Conservation (phyloP, 2,797 vertebrate species). For the Argya squamiceps region DNA sequence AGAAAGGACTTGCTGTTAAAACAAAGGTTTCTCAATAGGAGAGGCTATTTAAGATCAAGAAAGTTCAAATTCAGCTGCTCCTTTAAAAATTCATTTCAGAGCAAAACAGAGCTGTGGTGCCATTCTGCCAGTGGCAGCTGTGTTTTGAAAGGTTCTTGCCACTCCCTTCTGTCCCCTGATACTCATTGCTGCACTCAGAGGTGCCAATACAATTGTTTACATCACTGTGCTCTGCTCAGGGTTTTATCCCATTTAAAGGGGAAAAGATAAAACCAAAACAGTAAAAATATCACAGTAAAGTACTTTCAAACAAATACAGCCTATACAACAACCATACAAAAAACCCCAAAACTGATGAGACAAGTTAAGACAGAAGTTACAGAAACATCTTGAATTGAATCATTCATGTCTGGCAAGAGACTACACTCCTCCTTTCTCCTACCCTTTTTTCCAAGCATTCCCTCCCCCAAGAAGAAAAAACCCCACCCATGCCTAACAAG, state of each 20-base stretch:
- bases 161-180: not conserved
- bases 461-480: not conserved
- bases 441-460: not conserved
- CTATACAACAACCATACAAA: not conserved
- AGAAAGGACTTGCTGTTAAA: not conserved
- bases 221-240: not conserved
- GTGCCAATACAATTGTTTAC: slow-evolving; percentile 7
- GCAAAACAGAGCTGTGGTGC: not conserved
- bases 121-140: not conserved
- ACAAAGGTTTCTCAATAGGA: not conserved
- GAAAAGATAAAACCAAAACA: not conserved
- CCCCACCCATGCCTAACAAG: not conserved
- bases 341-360: not conserved
- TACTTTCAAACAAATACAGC: not conserved
- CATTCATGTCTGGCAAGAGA: not conserved
- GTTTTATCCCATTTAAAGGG: not conserved
- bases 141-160: slow-evolving; percentile 6
- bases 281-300: not conserved
- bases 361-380: not conserved
- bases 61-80: not conserved
- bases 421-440: not conserved
- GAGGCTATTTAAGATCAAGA: not conserved
- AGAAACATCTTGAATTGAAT: not conserved
- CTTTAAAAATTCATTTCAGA: not conserved
- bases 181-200: not conserved